Conservation (phyloP, 1,140 invertebrate species). For the Sinella curviseta region DNA sequence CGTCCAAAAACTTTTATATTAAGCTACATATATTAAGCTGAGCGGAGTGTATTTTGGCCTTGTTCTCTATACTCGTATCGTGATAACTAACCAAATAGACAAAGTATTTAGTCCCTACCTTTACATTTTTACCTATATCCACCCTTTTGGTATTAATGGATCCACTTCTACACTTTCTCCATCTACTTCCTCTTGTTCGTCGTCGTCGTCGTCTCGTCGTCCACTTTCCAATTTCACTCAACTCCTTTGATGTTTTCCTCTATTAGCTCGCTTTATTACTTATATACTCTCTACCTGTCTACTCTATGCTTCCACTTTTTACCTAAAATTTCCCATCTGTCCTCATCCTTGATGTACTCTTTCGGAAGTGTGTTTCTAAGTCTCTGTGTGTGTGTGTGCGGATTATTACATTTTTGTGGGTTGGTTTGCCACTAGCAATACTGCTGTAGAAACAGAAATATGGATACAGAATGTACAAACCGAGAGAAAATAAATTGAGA, state of each 20-base stretch:
- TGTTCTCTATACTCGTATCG: neutral
- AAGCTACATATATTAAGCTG: too few species aligned
- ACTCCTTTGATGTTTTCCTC: conserved; percentile 16
- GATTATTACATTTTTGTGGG: too few species aligned
- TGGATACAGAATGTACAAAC: too few species aligned
- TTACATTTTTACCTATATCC: neutral
- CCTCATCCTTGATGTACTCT: neutral
- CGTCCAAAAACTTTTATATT: too few species aligned
- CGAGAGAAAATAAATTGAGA: too few species aligned
- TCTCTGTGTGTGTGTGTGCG: neutral
- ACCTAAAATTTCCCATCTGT: neutral
- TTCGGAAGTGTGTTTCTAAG: neutral
- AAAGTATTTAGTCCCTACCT: neutral
- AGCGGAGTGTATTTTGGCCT: too few species aligned
- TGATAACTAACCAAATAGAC: neutral
- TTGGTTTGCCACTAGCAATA: too few species aligned
- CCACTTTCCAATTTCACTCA: conserved; percentile 20
- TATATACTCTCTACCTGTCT: neutral
- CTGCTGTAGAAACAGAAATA: too few species aligned
- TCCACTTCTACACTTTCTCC: conserved; percentile 5
- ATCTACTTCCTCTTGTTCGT: neutral
- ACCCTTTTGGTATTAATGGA: conserved; percentile 6
- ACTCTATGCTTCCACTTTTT: neutral
- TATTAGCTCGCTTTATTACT: neutral
- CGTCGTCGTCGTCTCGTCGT: conserved; percentile 14